Percentiles rank a stretch among this genome's conserved stretches.
Conservation (phyloP, 2,113 vertebrate genomes). For the Cygnus atratus region DNA sequence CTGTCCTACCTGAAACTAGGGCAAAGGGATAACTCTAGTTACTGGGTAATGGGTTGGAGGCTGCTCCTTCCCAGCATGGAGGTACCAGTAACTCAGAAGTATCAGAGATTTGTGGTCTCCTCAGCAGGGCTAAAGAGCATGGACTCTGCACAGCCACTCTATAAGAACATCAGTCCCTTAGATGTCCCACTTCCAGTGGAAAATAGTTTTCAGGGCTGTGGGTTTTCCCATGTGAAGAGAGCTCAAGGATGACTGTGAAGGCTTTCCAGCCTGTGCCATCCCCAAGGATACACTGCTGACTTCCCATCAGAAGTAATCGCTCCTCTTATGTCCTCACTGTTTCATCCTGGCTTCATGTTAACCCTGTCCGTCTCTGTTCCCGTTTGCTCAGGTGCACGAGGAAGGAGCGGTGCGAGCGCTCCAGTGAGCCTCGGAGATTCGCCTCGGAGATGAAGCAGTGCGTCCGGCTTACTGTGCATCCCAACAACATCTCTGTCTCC, state of each 20-base stretch:
- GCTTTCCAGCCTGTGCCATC: rapidly evolving
- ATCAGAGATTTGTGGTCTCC: not conserved
- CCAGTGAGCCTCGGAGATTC: conserved; percentile 90
- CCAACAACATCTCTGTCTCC: conserved; percentile 98
- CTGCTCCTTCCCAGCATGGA: not conserved
- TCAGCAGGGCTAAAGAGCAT: rapidly evolving
- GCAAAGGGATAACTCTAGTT: not conserved
- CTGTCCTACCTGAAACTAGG: too few relatives aligned
- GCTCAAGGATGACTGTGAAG: rapidly evolving
- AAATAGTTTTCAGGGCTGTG: not conserved
- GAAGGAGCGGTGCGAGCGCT: conserved; percentile 94
- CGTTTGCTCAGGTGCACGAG: conserved; percentile 87
- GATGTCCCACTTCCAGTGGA: not conserved
- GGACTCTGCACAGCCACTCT: not conserved
- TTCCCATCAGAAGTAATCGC: rapidly evolving
- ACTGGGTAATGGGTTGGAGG: not conserved
- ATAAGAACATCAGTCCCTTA: not conserved
- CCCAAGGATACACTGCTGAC: not conserved
- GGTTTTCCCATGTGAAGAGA: not conserved
- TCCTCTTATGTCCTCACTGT: not conserved
- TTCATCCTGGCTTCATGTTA: not conserved
- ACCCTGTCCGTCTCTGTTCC: not conserved
- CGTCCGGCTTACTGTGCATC: conserved; percentile 93
- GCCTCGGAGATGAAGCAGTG: conserved; percentile 96
- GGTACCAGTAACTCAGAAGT: not conserved